A percentile compares a stretch with the other conserved stretches of the same genome.
Conservation (phyloP, 2,888 invertebrate species). For the Thereva unica region DNA sequence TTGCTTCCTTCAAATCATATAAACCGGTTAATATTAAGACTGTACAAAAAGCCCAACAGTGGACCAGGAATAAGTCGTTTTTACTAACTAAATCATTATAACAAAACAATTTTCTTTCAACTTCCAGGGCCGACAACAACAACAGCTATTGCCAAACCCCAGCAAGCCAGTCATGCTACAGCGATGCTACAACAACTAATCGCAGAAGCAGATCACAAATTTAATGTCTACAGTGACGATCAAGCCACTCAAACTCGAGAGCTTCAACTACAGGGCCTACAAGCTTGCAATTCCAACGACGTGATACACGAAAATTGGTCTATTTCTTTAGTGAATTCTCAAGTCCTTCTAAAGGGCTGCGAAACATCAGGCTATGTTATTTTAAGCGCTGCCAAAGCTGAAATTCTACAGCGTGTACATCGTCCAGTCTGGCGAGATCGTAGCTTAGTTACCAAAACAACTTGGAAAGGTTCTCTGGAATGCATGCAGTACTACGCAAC, state of each 20-base stretch:
- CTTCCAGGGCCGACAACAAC: constrained; percentile 44
- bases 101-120: background rate
- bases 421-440: constrained; percentile 87
- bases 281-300: constrained; percentile 88
- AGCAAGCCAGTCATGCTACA: constrained; percentile 75
- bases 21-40: background rate
- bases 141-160: constrained; percentile 50
- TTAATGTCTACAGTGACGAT: constrained; percentile 96
- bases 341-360: constrained; percentile 88
- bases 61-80: background rate
- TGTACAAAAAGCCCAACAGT: background rate
- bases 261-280: constrained; percentile 79
- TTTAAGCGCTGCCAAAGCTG: constrained; percentile 93
- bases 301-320: constrained; percentile 93
- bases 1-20: background rate
- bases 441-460: constrained; percentile 88
- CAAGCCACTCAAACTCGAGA: constrained; percentile 75
- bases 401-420: constrained; percentile 87
- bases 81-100: too few relatives aligned
- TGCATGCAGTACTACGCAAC: constrained; percentile 99
- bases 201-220: constrained; percentile 89
- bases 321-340: constrained; percentile 66
- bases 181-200: constrained; percentile 88
- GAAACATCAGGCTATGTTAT: constrained; percentile 98
- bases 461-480: constrained; percentile 92